phyloP scores from a whole-genome alignment of 1,140 invertebrate species.

The Aphelinus certus region DNA sequence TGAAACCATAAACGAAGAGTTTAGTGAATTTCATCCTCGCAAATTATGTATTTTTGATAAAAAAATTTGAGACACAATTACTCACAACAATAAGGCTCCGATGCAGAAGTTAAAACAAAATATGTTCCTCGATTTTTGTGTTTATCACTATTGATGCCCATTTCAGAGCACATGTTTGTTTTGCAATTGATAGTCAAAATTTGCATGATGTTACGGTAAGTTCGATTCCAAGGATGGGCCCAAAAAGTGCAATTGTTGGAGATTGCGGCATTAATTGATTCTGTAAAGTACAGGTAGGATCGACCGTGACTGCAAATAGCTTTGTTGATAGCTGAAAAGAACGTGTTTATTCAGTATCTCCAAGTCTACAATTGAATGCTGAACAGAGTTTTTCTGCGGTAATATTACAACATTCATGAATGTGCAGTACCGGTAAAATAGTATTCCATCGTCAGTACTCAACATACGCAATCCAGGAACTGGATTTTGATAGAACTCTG shows the following conservation, averaged over 20 bases:
- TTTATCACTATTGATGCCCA: slow-evolving; percentile 47
- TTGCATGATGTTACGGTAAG: slow-evolving; percentile 49
- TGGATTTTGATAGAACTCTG: too few relatives aligned
- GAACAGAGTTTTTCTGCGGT: too few relatives aligned
- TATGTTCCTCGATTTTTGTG: slow-evolving; percentile 31
- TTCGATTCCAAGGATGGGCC: slow-evolving; percentile 66
- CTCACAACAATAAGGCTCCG: slow-evolving; percentile 42
- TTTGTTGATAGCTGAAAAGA: slow-evolving; percentile 60
- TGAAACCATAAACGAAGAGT: not conserved
- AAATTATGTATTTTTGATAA: not conserved
- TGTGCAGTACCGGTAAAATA: not conserved
- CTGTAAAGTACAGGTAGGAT: slow-evolving; percentile 68
- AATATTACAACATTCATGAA: too few relatives aligned
- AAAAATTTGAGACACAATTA: not conserved
- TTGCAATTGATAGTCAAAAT: slow-evolving; percentile 44
- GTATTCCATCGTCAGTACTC: too few relatives aligned
- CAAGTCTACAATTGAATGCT: too few relatives aligned
- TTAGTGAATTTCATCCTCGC: not conserved
- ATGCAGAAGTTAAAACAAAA: slow-evolving; percentile 38
- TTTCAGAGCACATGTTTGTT: slow-evolving; percentile 45
- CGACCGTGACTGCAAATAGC: slow-evolving; percentile 70
- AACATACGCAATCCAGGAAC: too few relatives aligned
- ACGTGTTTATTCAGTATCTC: too few relatives aligned
- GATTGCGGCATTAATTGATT: slow-evolving; percentile 60
- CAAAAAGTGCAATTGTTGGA: slow-evolving; percentile 66